Conservation (phyloP, 1,140 invertebrate species). For the Brachionus angularis region DNA sequence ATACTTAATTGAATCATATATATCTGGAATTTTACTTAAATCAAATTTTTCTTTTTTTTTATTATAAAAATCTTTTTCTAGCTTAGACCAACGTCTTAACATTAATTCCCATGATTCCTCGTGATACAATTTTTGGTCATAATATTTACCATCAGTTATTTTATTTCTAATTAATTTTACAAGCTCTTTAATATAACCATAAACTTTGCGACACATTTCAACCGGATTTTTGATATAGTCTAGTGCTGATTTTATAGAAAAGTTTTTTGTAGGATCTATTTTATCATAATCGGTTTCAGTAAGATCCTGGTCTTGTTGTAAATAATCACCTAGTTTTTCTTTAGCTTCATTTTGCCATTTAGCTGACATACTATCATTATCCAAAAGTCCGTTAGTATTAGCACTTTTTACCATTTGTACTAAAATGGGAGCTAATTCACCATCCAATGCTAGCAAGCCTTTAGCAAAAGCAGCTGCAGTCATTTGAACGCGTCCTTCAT, state of each 20-base stretch:
- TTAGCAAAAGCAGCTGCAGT: slow-evolving; percentile 98
- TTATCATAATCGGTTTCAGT: slow-evolving; percentile 2
- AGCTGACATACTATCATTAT: slow-evolving; percentile 87
- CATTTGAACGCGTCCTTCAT: slow-evolving; percentile 98
- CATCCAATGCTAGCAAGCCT: slow-evolving; percentile 90
- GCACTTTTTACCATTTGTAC: slow-evolving; percentile 99
- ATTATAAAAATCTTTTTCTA: slow-evolving; percentile 92
- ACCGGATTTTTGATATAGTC: slow-evolving; percentile 93
- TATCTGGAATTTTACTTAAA: slow-evolving; percentile 98
- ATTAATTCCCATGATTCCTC: slow-evolving; percentile 98
- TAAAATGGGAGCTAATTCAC: slow-evolving; percentile 93
- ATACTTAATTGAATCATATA: slow-evolving; percentile 98
- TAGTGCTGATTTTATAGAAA: slow-evolving; percentile 12
- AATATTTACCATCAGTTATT: slow-evolving; percentile 36
- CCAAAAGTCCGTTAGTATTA: slow-evolving; percentile 93
- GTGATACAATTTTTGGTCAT: slow-evolving; percentile 73
- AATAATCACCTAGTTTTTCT: slow-evolving; percentile 21
- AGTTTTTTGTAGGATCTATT: slow-evolving; percentile 40
- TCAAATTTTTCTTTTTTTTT: slow-evolving; percentile 80
- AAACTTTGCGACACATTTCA: slow-evolving; percentile 52
- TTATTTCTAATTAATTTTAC: slow-evolving; percentile 29
- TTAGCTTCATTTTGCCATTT: slow-evolving; percentile 37
- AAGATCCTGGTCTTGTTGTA: slow-evolving; percentile 22
- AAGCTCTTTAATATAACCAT: slow-evolving; percentile 47
- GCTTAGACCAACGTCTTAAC: slow-evolving; percentile 93